Conservation (phyloP, 2,113 vertebrate species). For the Mormyrus lacerda region DNA sequence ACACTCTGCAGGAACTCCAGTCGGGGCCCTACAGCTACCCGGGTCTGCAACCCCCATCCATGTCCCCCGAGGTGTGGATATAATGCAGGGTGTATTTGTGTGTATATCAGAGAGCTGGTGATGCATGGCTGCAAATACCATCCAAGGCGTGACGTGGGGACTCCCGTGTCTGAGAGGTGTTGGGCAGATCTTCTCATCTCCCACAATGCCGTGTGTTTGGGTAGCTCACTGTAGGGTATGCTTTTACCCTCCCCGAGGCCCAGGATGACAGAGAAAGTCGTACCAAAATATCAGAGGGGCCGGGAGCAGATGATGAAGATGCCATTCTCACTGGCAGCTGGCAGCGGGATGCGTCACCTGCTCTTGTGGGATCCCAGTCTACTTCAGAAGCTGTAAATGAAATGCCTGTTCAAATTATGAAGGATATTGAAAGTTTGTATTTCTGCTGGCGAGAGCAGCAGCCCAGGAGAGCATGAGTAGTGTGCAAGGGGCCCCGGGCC, state of each 20-base stretch:
- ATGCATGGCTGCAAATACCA: neutral
- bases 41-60: slow-evolving; percentile 65
- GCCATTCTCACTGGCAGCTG: neutral
- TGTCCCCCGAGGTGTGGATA: slow-evolving; percentile 73
- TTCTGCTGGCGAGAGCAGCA: neutral
- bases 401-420: neutral
- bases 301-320: neutral
- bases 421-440: neutral
- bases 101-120: neutral
- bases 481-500: too few relatives aligned
- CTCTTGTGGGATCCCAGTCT: neutral
- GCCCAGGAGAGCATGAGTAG: neutral
- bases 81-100: neutral
- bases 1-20: slow-evolving; percentile 63
- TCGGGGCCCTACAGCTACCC: slow-evolving; percentile 64
- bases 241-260: neutral
- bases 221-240: neutral
- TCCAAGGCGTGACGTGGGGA: neutral
- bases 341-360: neutral
- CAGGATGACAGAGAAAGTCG: neutral
- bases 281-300: neutral
- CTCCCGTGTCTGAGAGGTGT: neutral
- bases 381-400: neutral
- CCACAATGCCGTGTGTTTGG: neutral
- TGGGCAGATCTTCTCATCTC: neutral